These are phyloP conservation scores for Channa maculata DNA, from an alignment of 2,113 vertebrate species.

Conservation along the genomic window DNA sequence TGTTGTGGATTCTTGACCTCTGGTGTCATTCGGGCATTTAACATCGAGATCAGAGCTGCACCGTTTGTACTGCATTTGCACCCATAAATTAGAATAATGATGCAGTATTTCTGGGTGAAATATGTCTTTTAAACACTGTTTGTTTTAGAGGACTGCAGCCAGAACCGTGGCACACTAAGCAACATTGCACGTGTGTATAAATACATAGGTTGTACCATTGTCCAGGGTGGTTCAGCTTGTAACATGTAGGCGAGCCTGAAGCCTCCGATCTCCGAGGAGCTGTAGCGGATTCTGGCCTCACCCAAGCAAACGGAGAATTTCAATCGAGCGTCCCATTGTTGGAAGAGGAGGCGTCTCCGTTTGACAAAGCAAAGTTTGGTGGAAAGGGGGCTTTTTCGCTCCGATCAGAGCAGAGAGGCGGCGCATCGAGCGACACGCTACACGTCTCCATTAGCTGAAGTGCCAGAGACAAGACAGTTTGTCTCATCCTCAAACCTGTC, in stretches of 20 bases:
- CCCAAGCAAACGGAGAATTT: slow-evolving; percentile 14
- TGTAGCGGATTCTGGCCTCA: not conserved
- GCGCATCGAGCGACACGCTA: slow-evolving; percentile 12
- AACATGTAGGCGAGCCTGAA: not conserved
- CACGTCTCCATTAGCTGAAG: slow-evolving; percentile 31
- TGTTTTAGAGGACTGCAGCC: no score
- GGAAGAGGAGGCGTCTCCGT: not conserved
- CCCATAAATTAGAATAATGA: slow-evolving; percentile 1
- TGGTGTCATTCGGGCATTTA: slow-evolving; percentile 12
- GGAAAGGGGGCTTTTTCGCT: not conserved
- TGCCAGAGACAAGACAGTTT: slow-evolving; percentile 7
- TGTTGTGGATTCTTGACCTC: slow-evolving; percentile 38
- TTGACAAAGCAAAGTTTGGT: slow-evolving; percentile 30
- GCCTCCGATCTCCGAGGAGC: not conserved
- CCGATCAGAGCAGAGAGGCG: slow-evolving; percentile 8
- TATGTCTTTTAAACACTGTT: not conserved
- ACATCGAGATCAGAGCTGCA: slow-evolving; percentile 5
- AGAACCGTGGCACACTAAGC: no score
- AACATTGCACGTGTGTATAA: no score
- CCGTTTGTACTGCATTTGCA: not conserved
- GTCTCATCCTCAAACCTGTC: slow-evolving; percentile 37
- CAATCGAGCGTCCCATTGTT: not conserved
- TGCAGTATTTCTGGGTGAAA: not conserved
- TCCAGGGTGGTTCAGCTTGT: no score
- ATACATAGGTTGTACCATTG: no score